Evolutionary conservation across 2,113 vertebrate genomes (phyloP).

Genomic region (Loxodonta africana): DNA sequence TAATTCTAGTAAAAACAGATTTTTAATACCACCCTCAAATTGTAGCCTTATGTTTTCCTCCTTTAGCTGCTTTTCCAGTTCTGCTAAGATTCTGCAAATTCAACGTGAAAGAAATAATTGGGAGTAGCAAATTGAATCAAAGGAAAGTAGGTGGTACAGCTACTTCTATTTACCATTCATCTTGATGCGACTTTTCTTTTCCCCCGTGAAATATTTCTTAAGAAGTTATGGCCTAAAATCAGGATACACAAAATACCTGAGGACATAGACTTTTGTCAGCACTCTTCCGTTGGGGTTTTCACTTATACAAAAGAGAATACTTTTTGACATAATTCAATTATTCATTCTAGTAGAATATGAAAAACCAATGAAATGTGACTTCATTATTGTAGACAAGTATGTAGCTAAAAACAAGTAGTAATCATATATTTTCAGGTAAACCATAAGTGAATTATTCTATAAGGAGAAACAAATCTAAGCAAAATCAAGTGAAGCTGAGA

Average conservation of each 20-base stretch:
- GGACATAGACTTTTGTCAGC: background rate
- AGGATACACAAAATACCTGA: background rate
- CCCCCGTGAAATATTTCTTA: background rate
- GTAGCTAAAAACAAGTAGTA: slow-evolving; percentile 3
- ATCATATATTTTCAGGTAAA: slow-evolving; percentile 29
- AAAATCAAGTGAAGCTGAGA: background rate
- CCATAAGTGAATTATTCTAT: background rate
- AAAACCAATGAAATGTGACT: slow-evolving; percentile 1
- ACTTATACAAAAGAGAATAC: background rate
- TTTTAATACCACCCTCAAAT: background rate
- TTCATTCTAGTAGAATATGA: background rate
- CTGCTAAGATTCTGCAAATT: background rate
- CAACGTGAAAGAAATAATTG: background rate
- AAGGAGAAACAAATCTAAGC: slow-evolving; percentile 1
- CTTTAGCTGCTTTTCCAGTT: background rate
- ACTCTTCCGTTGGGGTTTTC: background rate
- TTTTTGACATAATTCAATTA: background rate
- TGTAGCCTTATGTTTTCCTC: background rate
- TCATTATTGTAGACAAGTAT: background rate
- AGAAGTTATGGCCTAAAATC: slow-evolving; percentile 12
- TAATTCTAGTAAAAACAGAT: background rate
- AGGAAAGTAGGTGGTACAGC: background rate
- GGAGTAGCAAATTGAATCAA: slow-evolving; percentile 7
- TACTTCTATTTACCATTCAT: background rate
- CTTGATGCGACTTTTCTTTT: background rate